phyloP scores from a whole-genome alignment of 2,888 invertebrate genomes.

The Syritta pipiens region DNA sequence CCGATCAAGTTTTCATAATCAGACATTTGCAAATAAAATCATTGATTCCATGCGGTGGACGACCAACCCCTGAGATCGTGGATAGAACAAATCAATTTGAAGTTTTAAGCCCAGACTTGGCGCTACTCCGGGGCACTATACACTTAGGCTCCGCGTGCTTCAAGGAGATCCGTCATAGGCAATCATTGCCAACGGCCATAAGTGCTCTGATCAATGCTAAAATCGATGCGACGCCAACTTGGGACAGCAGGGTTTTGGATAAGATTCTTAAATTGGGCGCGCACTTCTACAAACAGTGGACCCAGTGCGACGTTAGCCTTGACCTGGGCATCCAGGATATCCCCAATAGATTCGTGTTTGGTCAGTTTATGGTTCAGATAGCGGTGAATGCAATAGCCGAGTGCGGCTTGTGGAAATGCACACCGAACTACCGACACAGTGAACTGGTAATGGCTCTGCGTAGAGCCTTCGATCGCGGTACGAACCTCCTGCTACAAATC shows the following conservation, averaged over 20 bases:
- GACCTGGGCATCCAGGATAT: slow-evolving; percentile 74
- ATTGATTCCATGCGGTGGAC: slow-evolving; percentile 73
- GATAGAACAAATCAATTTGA: slow-evolving; percentile 74
- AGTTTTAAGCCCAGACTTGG: slow-evolving; percentile 75
- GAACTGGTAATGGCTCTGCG: slow-evolving; percentile 73
- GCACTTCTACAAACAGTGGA: slow-evolving; percentile 74
- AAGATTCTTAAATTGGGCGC: slow-evolving; percentile 76
- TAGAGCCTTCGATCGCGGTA: slow-evolving; percentile 67
- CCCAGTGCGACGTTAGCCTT: slow-evolving; percentile 71
- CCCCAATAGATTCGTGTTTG: slow-evolving; percentile 74
- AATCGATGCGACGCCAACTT: slow-evolving; percentile 77
- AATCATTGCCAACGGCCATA: slow-evolving; percentile 75
- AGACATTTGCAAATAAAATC: slow-evolving; percentile 74
- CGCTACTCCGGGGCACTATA: slow-evolving; percentile 72
- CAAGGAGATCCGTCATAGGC: slow-evolving; percentile 74
- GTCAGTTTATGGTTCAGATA: slow-evolving; percentile 74
- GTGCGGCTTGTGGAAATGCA: slow-evolving; percentile 74
- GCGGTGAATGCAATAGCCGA: slow-evolving; percentile 57
- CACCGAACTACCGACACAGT: slow-evolving; percentile 73
- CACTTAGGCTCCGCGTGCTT: slow-evolving; percentile 74
- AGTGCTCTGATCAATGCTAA: slow-evolving; percentile 75
- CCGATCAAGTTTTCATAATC: slow-evolving; percentile 71
- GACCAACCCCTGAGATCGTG: slow-evolving; percentile 71
- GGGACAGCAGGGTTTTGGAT: slow-evolving; percentile 74
- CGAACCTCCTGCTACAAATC: slow-evolving; percentile 75